A percentile compares a stretch with the other conserved stretches of the same genome.
Conservation (phyloP, 2,888 invertebrate genomes). For the Pegoplata infirma region DNA sequence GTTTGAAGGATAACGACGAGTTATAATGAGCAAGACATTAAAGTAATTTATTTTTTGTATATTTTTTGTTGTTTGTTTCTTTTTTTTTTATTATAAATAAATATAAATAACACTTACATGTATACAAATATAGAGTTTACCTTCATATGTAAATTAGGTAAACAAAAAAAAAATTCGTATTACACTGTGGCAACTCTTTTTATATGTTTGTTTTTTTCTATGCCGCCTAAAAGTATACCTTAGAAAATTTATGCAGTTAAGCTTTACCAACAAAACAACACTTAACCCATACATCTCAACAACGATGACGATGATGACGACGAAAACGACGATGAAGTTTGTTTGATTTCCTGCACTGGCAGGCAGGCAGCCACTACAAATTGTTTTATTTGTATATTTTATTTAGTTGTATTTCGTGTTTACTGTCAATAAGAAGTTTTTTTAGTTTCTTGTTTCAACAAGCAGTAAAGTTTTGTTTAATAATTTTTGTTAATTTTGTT, state of each 20-base stretch:
- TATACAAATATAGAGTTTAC: too few relatives aligned
- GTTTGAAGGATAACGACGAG: slow-evolving; percentile 19
- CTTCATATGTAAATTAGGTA: slow-evolving; percentile 11
- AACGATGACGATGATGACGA: not conserved
- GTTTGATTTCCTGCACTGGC: slow-evolving; percentile 5
- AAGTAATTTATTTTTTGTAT: slow-evolving; percentile 7
- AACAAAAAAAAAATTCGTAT: not conserved
- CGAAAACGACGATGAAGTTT: not conserved
- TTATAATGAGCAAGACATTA: slow-evolving; percentile 33
- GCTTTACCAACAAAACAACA: not conserved
- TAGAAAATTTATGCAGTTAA: slow-evolving; percentile 14
- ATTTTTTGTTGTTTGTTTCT: not conserved
- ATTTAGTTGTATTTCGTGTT: slow-evolving; percentile 54
- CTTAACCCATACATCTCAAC: not conserved
- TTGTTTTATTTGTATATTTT: slow-evolving; percentile 9
- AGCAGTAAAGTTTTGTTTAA: not conserved
- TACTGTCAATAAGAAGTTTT: slow-evolving; percentile 51
- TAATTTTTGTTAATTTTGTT: slow-evolving; percentile 1
- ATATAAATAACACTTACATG: too few relatives aligned
- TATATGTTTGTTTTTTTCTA: not conserved
- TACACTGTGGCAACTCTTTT: slow-evolving; percentile 29
- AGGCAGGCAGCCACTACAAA: not conserved
- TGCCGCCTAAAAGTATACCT: slow-evolving; percentile 41
- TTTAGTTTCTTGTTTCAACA: too few relatives aligned
- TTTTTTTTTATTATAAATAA: not conserved